These are phyloP conservation scores for Martes martes DNA, from an alignment of 2,113 vertebrate species.

Conservation along the genomic window DNA sequence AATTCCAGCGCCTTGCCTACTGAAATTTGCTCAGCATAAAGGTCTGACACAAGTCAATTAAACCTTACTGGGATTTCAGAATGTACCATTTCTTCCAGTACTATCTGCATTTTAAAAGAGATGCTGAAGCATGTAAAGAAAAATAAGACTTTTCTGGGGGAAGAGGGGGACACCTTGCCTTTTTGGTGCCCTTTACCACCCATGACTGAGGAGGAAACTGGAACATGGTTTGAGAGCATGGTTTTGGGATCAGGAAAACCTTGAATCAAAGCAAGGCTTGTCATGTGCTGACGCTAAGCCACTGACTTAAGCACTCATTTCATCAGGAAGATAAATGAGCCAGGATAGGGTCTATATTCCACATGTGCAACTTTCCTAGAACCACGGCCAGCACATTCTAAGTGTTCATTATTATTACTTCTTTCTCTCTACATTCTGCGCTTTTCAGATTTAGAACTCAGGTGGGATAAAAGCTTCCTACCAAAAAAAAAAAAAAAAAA, in stretches of 20 bases:
- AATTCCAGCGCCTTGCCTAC: conserved; percentile 9
- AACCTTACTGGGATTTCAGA: neutral
- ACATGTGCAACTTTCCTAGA: neutral
- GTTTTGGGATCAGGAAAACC: conserved; percentile 2
- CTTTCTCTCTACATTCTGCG: neutral
- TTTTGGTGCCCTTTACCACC: neutral
- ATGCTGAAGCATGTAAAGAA: neutral
- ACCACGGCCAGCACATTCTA: neutral
- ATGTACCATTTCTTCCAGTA: conserved; percentile 32
- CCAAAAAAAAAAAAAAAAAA: neutral
- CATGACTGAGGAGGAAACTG: neutral
- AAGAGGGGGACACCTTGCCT: neutral
- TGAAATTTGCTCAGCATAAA: conserved; percentile 9
- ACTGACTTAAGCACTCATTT: neutral
- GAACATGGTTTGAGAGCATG: neutral
- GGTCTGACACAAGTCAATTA: neutral
- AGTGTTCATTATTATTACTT: neutral
- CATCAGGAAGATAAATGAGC: neutral
- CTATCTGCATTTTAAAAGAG: conserved; percentile 12
- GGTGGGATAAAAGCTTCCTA: neutral
- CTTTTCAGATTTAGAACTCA: neutral
- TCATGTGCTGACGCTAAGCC: neutral
- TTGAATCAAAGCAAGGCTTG: neutral
- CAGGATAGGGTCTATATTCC: neutral
- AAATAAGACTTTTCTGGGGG: neutral